phyloP scores from a whole-genome alignment of 2,888 invertebrate species.

The Drosophila colorata region DNA sequence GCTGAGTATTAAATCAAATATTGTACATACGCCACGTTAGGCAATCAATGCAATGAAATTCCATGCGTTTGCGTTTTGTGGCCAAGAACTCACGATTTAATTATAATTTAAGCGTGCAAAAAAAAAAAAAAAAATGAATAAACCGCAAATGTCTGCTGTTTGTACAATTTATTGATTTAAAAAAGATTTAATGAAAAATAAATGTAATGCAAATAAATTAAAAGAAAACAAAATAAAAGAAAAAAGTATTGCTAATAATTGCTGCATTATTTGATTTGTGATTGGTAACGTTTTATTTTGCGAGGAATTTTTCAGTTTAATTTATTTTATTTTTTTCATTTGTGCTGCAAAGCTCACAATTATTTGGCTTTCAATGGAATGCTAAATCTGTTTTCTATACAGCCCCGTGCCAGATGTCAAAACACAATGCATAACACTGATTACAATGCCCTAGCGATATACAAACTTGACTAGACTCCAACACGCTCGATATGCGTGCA shows the following conservation, averaged over 20 bases:
- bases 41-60: conserved; percentile 26
- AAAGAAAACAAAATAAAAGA: background rate
- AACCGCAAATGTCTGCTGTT: conserved; percentile 24
- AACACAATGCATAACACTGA: conserved; percentile 38
- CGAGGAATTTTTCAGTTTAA: background rate
- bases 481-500: conserved; percentile 45
- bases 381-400: background rate
- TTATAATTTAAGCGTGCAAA: conserved; percentile 11
- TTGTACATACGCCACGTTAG: conserved; percentile 52
- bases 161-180: background rate
- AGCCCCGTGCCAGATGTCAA: conserved; percentile 21
- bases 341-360: conserved; percentile 20
- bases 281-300: conserved; percentile 1
- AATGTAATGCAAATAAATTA: background rate
- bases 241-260: background rate
- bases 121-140: background rate
- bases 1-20: conserved; percentile 22
- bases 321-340: conserved; percentile 2
- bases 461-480: conserved; percentile 16
- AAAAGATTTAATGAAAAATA: background rate
- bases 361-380: conserved; percentile 24
- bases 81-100: conserved; percentile 27
- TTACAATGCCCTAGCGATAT: conserved; percentile 43
- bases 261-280: conserved; percentile 11
- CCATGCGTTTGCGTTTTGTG: conserved; percentile 24